phyloP scores from a whole-genome alignment of 1,140 invertebrate genomes.

The Diachasmimorpha longicaudata region DNA sequence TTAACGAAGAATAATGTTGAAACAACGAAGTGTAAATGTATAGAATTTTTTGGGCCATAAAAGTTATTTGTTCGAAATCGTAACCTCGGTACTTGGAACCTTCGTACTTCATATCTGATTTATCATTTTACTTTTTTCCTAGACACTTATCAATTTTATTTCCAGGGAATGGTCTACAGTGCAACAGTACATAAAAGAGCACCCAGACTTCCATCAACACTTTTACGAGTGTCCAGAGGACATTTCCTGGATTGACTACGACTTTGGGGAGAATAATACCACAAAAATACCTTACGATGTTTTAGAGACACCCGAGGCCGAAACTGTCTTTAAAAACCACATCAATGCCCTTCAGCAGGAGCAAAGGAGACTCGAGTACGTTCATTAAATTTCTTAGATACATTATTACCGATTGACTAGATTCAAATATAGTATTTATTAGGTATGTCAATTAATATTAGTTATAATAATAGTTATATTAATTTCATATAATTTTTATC shows the following conservation, averaged over 20 bases:
- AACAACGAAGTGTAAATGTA: not conserved
- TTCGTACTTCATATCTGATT: too few relatives aligned
- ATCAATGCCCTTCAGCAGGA: slow-evolving; percentile 89
- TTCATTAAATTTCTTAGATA: slow-evolving; percentile 29
- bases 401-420: not conserved
- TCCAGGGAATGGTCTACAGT: slow-evolving; percentile 86
- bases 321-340: slow-evolving; percentile 90
- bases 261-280: slow-evolving; percentile 72
- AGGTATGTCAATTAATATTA: not conserved
- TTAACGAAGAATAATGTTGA: slow-evolving; percentile 6
- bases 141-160: slow-evolving; percentile 24
- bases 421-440: not conserved
- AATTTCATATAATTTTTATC: not conserved
- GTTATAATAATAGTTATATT: not conserved
- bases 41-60: too few relatives aligned
- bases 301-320: slow-evolving; percentile 87
- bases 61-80: too few relatives aligned
- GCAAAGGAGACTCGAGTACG: slow-evolving; percentile 88
- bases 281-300: slow-evolving; percentile 89
- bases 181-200: slow-evolving; percentile 80
- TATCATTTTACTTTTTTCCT: not conserved
- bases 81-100: too few relatives aligned
- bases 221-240: slow-evolving; percentile 86
- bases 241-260: slow-evolving; percentile 80
- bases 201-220: slow-evolving; percentile 88